phyloP scores from a whole-genome alignment of 2,888 invertebrate genomes.

The Noctua comes region DNA sequence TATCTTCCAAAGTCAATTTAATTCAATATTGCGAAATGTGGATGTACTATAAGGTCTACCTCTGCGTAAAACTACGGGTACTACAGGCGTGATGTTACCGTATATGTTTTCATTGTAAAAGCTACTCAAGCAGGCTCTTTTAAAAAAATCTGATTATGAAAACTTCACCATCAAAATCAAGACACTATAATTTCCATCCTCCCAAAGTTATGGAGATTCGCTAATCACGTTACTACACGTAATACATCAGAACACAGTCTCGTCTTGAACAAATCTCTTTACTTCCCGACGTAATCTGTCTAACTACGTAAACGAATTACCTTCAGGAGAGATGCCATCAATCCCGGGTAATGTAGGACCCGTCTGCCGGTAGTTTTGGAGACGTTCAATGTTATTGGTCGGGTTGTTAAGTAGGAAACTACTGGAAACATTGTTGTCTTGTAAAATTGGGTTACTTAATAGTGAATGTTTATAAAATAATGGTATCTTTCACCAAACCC shows the following conservation, averaged over 20 bases:
- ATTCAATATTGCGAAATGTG: background rate
- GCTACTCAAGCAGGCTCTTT: too few species aligned
- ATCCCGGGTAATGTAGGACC: constrained; percentile 46
- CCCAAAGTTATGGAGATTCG: constrained; percentile 37
- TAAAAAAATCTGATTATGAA: too few species aligned
- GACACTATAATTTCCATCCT: constrained; percentile 36
- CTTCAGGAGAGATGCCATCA: constrained; percentile 52
- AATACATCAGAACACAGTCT: constrained; percentile 59
- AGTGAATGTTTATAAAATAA: too few species aligned
- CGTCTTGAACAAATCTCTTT: constrained; percentile 66
- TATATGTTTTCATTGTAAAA: background rate
- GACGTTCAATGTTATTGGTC: constrained; percentile 23
- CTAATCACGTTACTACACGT: constrained; percentile 63
- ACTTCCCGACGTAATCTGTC: constrained; percentile 66
- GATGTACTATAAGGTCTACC: background rate
- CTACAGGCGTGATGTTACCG: background rate
- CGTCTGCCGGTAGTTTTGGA: constrained; percentile 32
- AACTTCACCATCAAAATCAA: constrained; percentile 13
- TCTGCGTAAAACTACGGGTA: background rate
- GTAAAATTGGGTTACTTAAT: background rate
- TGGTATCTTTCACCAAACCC: too few species aligned
- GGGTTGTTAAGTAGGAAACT: background rate
- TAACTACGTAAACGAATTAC: constrained; percentile 71
- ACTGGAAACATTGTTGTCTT: background rate
- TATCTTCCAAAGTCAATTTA: background rate